A percentile compares a stretch with the other conserved stretches of the same genome.
Conservation (phyloP, 2,797 vertebrate genomes). For the Dermochelys coriacea region DNA sequence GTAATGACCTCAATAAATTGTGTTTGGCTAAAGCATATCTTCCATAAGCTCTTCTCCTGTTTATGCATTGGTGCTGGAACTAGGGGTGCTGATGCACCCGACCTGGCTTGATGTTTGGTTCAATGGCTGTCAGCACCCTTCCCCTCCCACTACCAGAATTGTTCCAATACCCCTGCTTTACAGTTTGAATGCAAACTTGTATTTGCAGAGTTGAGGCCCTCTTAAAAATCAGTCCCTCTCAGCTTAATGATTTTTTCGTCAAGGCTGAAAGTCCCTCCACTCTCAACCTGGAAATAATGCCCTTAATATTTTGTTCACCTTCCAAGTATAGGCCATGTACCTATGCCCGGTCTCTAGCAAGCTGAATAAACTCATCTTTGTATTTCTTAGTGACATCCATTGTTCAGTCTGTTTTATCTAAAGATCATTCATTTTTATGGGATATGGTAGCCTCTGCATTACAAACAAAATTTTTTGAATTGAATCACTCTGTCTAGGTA, state of each 20-base stretch:
- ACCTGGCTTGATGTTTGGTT: no score
- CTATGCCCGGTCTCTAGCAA: slow-evolving; percentile 82
- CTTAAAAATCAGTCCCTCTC: neutral
- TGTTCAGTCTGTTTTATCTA: slow-evolving; percentile 86
- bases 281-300: neutral
- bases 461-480: slow-evolving; percentile 47
- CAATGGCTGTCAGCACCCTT: no score
- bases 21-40: no score
- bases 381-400: slow-evolving; percentile 86
- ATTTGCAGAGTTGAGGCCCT: neutral
- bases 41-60: no score
- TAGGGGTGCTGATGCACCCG: no score
- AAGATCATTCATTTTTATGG: slow-evolving; percentile 88
- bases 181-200: no score
- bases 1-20: no score
- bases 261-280: neutral
- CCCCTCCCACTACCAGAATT: no score
- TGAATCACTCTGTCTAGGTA: neutral
- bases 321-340: slow-evolving; percentile 84
- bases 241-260: neutral
- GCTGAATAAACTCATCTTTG: slow-evolving; percentile 85
- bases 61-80: no score
- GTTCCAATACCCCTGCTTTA: no score
- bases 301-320: slow-evolving; percentile 62
- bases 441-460: slow-evolving; percentile 82